Percentiles rank a stretch among this genome's conserved stretches.
Evolutionary conservation across 1,140 invertebrate genomes (phyloP).

Genomic region (Aphidius ervi): DNA sequence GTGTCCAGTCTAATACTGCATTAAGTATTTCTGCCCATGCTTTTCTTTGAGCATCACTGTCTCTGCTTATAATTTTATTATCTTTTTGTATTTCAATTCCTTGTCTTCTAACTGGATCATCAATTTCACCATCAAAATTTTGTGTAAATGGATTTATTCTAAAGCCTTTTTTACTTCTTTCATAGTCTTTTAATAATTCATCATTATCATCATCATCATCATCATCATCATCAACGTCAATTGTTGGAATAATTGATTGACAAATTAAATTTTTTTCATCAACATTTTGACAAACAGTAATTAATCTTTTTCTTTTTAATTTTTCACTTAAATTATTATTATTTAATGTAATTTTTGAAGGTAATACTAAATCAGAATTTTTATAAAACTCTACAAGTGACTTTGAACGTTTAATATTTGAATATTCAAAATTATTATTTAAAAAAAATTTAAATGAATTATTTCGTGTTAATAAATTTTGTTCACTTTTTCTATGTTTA

Average conservation of each 20-base stretch:
- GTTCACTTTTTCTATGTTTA: conserved; percentile 35
- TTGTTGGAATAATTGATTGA: conserved; percentile 3
- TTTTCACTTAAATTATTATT: conserved; percentile 14
- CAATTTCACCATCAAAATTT: conserved; percentile 23
- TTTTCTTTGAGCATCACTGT: conserved; percentile 62
- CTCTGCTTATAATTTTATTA: conserved; percentile 73
- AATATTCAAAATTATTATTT: conserved; percentile 14
- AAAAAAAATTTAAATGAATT: conserved; percentile 30
- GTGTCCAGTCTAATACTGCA: conserved; percentile 54
- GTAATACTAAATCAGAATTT: conserved; percentile 14
- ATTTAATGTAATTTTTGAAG: conserved; percentile 10
- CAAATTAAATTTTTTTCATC: conserved; percentile 4
- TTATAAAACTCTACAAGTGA: conserved; percentile 36
- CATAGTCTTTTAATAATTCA: conserved; percentile 60
- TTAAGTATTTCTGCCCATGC: conserved; percentile 65
- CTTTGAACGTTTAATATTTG: conserved; percentile 24
- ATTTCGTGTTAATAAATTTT: conserved; percentile 34
- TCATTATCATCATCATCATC: conserved; percentile 42
- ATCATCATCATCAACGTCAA: conserved; percentile 45
- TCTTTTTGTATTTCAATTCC: conserved; percentile 64
- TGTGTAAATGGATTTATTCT: conserved; percentile 46
- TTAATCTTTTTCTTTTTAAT: conserved; percentile 4
- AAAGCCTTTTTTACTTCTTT: conserved; percentile 58
- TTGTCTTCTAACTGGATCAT: neutral
- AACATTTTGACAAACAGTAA: conserved; percentile 6